Evolutionary conservation across 2,888 invertebrate species (phyloP).

Genomic region (Octodonta nipae): DNA sequence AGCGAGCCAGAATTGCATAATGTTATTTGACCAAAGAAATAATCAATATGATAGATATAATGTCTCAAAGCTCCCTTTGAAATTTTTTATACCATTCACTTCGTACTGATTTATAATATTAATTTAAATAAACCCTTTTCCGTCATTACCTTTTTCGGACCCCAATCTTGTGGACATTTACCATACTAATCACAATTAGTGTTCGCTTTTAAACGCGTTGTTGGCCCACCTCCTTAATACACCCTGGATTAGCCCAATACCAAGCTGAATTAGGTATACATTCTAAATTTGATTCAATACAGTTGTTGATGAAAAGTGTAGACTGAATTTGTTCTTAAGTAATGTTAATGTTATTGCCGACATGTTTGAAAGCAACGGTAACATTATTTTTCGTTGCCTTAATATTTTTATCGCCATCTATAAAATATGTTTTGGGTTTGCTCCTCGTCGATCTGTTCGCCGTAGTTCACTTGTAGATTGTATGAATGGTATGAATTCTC

Average conservation of each 20-base stretch:
- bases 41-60: no score
- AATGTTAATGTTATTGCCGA: conserved; percentile 3
- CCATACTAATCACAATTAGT: no score
- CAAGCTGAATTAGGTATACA: conserved; percentile 5
- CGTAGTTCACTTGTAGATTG: conserved; percentile 5
- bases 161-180: no score
- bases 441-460: conserved; percentile 5
- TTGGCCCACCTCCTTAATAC: no score
- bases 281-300: conserved; percentile 6
- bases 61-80: no score
- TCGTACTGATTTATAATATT: no score
- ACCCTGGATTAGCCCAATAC: conserved; percentile 5
- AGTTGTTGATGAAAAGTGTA: conserved; percentile 2
- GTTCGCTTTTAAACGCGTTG: no score
- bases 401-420: conserved; percentile 5
- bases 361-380: conserved; percentile 1
- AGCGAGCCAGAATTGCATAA: no score
- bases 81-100: no score
- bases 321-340: conserved; percentile 3
- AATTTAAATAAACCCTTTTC: no score
- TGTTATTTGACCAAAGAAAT: no score
- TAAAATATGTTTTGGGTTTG: conserved; percentile 4
- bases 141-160: no score
- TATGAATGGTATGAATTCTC: conserved; percentile 6
- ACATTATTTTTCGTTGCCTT: background rate